Percentiles rank a stretch among this genome's conserved stretches.
Conservation (phyloP, 2,888 invertebrate species). For the Megalurothrips usitatus region DNA sequence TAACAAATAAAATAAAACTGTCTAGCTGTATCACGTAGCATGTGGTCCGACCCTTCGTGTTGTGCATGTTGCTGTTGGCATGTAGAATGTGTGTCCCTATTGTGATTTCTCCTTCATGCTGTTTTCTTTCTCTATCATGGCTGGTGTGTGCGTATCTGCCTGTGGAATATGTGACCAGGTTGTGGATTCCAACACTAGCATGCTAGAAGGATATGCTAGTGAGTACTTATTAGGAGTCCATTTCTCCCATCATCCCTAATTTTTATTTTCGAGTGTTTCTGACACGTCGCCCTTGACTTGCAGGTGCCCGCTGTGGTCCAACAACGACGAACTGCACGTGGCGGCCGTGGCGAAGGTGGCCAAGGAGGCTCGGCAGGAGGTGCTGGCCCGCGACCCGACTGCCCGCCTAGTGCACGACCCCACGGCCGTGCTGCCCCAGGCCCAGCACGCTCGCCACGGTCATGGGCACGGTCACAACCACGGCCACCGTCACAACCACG, state of each 20-base stretch:
- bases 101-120: background rate
- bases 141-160: too few species aligned
- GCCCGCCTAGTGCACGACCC: background rate
- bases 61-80: too few species aligned
- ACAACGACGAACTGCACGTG: constrained; percentile 30
- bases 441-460: background rate
- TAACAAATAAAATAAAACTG: too few species aligned
- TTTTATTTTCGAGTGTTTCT: background rate
- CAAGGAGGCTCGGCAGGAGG: constrained; percentile 4
- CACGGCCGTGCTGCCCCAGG: background rate
- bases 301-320: constrained; percentile 29
- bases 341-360: constrained; percentile 19
- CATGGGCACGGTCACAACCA: background rate
- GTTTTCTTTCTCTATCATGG: background rate
- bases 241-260: too few species aligned
- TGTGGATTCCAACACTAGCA: too few species aligned
- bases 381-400: background rate
- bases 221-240: too few species aligned
- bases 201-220: too few species aligned
- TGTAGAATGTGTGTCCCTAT: background rate
- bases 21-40: too few species aligned
- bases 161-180: too few species aligned
- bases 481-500: too few species aligned
- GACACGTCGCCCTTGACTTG: background rate
- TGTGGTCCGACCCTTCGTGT: too few species aligned